Percentiles rank a stretch among this genome's conserved stretches.
Evolutionary conservation across 2,888 invertebrate species (phyloP).

Genomic region (Cephus rjabovi): DNA sequence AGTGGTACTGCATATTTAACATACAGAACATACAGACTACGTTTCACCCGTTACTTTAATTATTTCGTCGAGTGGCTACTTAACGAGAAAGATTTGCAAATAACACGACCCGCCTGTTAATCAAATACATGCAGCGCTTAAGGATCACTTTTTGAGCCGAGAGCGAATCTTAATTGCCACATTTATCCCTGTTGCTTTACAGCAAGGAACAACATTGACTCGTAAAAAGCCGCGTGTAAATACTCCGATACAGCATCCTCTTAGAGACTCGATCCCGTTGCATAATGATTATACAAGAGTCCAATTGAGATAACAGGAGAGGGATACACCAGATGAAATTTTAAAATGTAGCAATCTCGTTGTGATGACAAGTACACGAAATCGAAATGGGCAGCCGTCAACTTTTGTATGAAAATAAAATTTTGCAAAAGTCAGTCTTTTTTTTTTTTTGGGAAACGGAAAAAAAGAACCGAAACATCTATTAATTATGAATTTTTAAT

Average conservation of each 20-base stretch:
- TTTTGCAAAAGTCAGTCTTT: neutral
- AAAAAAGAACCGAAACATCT: neutral
- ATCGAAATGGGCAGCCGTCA: too few relatives aligned
- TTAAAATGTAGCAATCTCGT: neutral
- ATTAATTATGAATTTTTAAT: neutral
- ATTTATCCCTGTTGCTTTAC: conserved; percentile 28
- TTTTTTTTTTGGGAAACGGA: neutral
- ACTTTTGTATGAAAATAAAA: neutral
- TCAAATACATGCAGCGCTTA: conserved; percentile 28
- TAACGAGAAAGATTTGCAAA: conserved; percentile 29
- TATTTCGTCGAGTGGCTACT: conserved; percentile 29
- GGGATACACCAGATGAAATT: neutral
- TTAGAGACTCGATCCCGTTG: conserved; percentile 23
- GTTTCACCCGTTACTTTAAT: conserved; percentile 18
- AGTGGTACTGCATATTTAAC: neutral
- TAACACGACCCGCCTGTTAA: conserved; percentile 35
- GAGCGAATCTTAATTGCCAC: conserved; percentile 31
- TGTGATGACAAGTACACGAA: neutral
- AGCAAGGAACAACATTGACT: neutral
- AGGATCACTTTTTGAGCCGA: conserved; percentile 1
- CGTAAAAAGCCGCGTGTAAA: neutral
- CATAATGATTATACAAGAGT: neutral
- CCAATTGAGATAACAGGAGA: neutral
- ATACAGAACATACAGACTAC: neutral
- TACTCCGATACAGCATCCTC: conserved; percentile 17